A percentile compares a stretch with the other conserved stretches of the same genome.
These are phyloP conservation scores for Caenorhabditis briggsae DNA, from an alignment of 1,140 invertebrate genomes.

Conservation along the genomic window DNA sequence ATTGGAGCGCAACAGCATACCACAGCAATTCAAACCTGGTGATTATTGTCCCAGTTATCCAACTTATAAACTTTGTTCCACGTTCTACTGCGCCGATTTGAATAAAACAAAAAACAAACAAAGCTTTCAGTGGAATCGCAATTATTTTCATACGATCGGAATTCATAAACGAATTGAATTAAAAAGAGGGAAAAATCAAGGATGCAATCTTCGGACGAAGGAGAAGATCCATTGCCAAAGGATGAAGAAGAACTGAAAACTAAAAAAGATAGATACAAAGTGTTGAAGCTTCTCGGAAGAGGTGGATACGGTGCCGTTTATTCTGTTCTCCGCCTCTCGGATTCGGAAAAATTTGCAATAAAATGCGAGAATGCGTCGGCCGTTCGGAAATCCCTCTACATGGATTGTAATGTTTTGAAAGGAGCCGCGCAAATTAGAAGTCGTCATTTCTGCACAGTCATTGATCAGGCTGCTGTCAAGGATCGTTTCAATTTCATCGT, in stretches of 20 bases:
- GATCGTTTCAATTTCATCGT: slow-evolving; percentile 63
- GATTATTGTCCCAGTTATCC: no score
- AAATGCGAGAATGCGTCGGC: slow-evolving; percentile 64
- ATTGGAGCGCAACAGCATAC: no score
- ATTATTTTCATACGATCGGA: no score
- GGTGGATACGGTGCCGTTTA: slow-evolving; percentile 67
- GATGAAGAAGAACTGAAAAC: slow-evolving; percentile 50
- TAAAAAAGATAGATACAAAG: slow-evolving; percentile 46
- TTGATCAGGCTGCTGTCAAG: slow-evolving; percentile 61
- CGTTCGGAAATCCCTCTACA: slow-evolving; percentile 52
- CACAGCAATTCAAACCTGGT: no score
- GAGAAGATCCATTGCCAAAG: slow-evolving; percentile 36
- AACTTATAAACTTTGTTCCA: no score
- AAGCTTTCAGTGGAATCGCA: no score
- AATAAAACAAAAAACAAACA: no score
- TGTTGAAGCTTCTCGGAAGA: slow-evolving; percentile 63
- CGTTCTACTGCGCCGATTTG: no score
- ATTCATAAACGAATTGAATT: slow-evolving; percentile 16
- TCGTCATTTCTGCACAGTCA: slow-evolving; percentile 63
- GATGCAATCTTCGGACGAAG: slow-evolving; percentile 50
- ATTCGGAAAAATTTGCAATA: slow-evolving; percentile 64
- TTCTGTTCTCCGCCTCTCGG: slow-evolving; percentile 57
- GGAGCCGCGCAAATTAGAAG: slow-evolving; percentile 61
- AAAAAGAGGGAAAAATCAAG: background rate
- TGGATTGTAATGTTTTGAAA: slow-evolving; percentile 65